phyloP scores from a whole-genome alignment of 2,888 invertebrate genomes.

The Pseudococcus viburni region DNA sequence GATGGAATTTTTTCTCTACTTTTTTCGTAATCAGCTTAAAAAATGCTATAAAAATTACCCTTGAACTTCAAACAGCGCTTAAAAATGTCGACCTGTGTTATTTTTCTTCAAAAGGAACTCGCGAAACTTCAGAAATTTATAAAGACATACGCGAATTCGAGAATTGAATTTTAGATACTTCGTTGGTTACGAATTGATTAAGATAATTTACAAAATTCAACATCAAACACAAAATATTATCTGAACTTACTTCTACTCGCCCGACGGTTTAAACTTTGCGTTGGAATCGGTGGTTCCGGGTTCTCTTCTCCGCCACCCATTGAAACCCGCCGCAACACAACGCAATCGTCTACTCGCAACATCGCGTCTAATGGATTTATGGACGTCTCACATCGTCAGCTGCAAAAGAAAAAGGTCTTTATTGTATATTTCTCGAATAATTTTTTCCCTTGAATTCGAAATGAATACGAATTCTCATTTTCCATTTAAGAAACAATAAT shows the following conservation, averaged over 20 bases:
- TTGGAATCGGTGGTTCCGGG: conserved; percentile 67
- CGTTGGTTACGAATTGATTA: too few species aligned
- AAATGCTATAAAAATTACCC: too few species aligned
- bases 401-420: background rate
- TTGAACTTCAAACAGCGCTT: too few species aligned
- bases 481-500: conserved; percentile 13
- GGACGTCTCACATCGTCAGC: conserved; percentile 29
- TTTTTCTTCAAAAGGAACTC: too few species aligned
- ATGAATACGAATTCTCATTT: background rate
- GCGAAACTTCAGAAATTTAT: too few species aligned
- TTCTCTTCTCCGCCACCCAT: conserved; percentile 68
- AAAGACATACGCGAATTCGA: too few species aligned
- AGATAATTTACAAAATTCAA: background rate
- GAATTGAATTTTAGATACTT: too few species aligned
- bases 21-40: too few species aligned
- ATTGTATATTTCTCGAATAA: background rate
- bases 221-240: conserved; percentile 8
- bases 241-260: conserved; percentile 66
- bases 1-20: too few species aligned
- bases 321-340: conserved; percentile 66
- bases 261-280: conserved; percentile 63
- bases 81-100: too few species aligned
- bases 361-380: conserved; percentile 33
- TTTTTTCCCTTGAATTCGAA: background rate
- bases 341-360: conserved; percentile 58